These are phyloP conservation scores for Sympetrum striolatum DNA, from an alignment of 2,888 invertebrate genomes.

Conservation along the genomic window DNA sequence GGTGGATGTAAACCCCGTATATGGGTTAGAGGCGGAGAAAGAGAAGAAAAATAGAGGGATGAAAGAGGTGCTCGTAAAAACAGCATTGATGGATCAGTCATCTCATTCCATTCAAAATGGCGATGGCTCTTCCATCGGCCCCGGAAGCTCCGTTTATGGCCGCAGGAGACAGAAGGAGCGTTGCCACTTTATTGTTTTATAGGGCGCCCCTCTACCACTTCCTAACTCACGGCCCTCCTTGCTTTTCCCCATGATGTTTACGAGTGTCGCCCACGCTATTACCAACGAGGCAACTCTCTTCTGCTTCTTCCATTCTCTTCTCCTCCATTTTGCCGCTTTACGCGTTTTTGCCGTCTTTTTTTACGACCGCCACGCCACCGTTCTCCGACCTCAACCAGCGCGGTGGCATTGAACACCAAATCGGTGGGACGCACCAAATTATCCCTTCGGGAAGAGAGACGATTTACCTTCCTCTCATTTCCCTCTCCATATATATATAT, in stretches of 20 bases:
- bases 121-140: neutral
- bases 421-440: slow-evolving; percentile 27
- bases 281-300: neutral
- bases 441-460: slow-evolving; percentile 6
- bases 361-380: slow-evolving; percentile 7
- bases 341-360: neutral
- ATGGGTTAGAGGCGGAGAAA: neutral
- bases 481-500: neutral
- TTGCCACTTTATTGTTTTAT: slow-evolving; percentile 38
- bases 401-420: neutral
- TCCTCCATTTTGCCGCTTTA: neutral
- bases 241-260: neutral
- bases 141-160: slow-evolving; percentile 17
- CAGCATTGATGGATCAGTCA: slow-evolving; percentile 11
- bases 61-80: neutral
- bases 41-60: neutral
- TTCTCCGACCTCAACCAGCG: slow-evolving; percentile 22
- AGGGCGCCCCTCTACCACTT: neutral
- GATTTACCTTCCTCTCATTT: neutral
- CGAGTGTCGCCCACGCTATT: neutral
- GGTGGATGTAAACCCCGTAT: neutral
- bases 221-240: neutral
- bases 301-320: neutral
- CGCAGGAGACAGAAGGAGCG: neutral
- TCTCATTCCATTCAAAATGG: slow-evolving; percentile 41